phyloP scores from a whole-genome alignment of 30 jellyfish, hydroid and myxozoan genomes.

The Aurelia aurita region DNA sequence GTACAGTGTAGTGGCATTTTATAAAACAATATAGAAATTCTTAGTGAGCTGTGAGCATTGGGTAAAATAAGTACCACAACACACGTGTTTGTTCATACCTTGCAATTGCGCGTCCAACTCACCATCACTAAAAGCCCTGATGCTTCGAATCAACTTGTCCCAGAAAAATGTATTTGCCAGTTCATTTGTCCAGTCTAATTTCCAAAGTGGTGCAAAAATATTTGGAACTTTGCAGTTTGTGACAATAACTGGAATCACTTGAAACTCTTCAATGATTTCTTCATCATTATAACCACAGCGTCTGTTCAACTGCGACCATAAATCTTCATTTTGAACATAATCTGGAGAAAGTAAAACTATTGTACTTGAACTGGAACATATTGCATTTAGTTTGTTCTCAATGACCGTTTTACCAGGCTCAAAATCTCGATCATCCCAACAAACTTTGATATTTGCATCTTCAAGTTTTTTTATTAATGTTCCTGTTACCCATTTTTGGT shows the following conservation, averaged over 20 bases:
- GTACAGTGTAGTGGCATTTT: no score
- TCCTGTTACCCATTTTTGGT: slow-evolving; percentile 65
- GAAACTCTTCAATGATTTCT: slow-evolving; percentile 46
- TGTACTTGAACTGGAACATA: slow-evolving; percentile 54
- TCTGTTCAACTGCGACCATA: slow-evolving; percentile 36
- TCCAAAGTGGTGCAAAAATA: slow-evolving; percentile 47
- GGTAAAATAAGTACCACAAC: no score
- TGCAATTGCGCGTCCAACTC: neutral
- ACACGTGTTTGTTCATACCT: no score
- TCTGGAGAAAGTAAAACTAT: slow-evolving; percentile 40
- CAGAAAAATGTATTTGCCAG: slow-evolving; percentile 42
- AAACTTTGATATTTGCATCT: slow-evolving; percentile 39
- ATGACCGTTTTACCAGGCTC: slow-evolving; percentile 63
- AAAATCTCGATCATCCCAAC: slow-evolving; percentile 76
- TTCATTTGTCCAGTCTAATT: slow-evolving; percentile 59
- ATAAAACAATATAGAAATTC: no score
- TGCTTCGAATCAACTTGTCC: slow-evolving; percentile 35
- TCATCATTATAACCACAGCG: slow-evolving; percentile 21
- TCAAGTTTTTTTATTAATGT: slow-evolving; percentile 34
- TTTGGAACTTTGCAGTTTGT: slow-evolving; percentile 42
- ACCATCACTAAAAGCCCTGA: neutral
- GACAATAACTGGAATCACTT: slow-evolving; percentile 37
- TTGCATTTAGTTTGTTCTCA: slow-evolving; percentile 57
- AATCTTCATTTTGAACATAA: slow-evolving; percentile 31
- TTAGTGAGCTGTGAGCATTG: no score